These are phyloP conservation scores for Oryzias dopingdopingensis DNA, from an alignment of 2,797 vertebrate genomes.

Conservation along the genomic window DNA sequence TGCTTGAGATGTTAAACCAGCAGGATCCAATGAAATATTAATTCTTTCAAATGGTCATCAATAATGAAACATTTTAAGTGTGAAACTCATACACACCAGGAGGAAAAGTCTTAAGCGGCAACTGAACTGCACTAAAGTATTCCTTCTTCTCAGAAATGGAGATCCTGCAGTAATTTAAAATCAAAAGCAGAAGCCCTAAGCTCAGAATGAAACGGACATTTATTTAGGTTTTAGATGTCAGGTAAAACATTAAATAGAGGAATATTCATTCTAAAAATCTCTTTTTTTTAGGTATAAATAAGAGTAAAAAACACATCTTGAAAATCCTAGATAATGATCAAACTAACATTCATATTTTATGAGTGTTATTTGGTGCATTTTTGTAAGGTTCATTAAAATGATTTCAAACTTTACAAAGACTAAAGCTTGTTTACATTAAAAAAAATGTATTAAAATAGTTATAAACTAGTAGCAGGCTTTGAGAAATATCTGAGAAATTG, in stretches of 20 bases:
- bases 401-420: neutral
- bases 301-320: no score
- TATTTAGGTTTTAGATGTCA: neutral
- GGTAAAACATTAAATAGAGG: no score
- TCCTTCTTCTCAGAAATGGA: neutral
- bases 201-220: neutral
- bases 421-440: no score
- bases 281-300: no score
- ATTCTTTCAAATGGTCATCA: constrained; percentile 47
- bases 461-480: no score
- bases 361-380: neutral
- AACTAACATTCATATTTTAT: constrained; percentile 19
- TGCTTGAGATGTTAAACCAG: constrained; percentile 44
- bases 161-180: neutral
- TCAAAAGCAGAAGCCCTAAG: neutral
- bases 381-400: constrained; percentile 6
- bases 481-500: no score
- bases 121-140: neutral
- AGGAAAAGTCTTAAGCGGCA: constrained; percentile 9
- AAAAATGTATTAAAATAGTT: no score
- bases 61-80: constrained; percentile 49
- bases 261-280: no score
- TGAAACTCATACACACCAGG: constrained; percentile 18
- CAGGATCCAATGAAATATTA: constrained; percentile 55
- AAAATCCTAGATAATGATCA: neutral